Percentiles rank a stretch among this genome's conserved stretches.
These are phyloP conservation scores for Setipinna tenuifilis DNA, from an alignment of 2,797 vertebrate genomes.

Conservation along the genomic window DNA sequence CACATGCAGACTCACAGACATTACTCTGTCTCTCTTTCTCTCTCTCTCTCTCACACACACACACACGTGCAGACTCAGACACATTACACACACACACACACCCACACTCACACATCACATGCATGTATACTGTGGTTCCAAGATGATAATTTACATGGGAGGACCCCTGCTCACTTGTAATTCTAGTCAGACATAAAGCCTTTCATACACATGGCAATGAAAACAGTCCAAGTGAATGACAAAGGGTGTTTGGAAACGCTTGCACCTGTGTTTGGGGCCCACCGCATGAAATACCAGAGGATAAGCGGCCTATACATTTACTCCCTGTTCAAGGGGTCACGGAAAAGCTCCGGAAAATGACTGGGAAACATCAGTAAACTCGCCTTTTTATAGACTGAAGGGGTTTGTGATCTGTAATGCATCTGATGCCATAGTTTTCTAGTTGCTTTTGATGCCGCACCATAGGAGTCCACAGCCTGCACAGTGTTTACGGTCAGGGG, in stretches of 20 bases:
- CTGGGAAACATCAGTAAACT: not conserved
- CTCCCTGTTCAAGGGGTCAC: constrained; percentile 12
- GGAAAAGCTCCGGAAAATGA: not conserved
- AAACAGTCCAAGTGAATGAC: constrained; percentile 12
- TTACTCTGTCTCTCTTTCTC: too few species aligned
- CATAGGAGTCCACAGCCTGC: not conserved
- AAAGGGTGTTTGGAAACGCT: constrained; percentile 15
- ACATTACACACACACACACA: too few species aligned
- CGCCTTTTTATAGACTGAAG: not conserved
- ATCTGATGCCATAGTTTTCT: not conserved
- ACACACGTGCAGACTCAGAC: too few species aligned
- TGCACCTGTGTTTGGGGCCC: constrained; percentile 21
- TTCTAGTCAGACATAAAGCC: constrained; percentile 25
- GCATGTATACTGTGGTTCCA: not conserved
- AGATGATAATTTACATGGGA: constrained; percentile 27
- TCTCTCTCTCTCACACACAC: not conserved
- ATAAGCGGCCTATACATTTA: constrained; percentile 18
- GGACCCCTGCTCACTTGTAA: constrained; percentile 18
- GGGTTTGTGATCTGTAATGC: not conserved
- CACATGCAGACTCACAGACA: not conserved
- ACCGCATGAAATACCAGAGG: not conserved
- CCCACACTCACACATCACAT: too few species aligned
- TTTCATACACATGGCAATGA: constrained; percentile 6
- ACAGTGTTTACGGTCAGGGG: not conserved
- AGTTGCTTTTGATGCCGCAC: not conserved